A percentile compares a stretch with the other conserved stretches of the same genome.
phyloP scores from a whole-genome alignment of 2,113 vertebrate species.

The Prunella himalayana region DNA sequence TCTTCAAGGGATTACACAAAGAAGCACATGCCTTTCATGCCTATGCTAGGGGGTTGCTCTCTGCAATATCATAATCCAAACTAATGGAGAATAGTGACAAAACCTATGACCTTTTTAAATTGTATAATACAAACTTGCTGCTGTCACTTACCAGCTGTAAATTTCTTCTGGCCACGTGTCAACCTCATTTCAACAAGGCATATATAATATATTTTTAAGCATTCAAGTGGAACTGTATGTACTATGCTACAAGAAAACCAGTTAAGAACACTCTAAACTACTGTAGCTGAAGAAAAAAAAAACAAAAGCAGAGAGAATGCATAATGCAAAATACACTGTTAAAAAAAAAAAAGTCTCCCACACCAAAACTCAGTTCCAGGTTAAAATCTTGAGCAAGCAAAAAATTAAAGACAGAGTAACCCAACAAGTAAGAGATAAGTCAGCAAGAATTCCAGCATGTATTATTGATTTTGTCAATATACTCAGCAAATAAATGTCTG shows the following conservation, averaged over 20 bases:
- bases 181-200: background rate
- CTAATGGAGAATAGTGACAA: background rate
- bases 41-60: background rate
- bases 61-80: background rate
- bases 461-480: background rate
- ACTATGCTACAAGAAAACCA: background rate
- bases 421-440: background rate
- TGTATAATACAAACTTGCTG: background rate
- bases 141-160: background rate
- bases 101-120: background rate
- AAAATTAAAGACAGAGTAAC: background rate
- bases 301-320: background rate
- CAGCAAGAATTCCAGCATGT: background rate
- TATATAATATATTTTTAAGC: slow-evolving; percentile 21
- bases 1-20: background rate
- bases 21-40: background rate
- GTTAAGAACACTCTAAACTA: background rate
- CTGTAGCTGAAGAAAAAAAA: background rate
- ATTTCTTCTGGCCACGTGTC: slow-evolving; percentile 1
- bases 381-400: background rate
- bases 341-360: background rate
- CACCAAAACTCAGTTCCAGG: background rate
- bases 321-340: background rate
- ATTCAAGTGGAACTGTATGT: slow-evolving; percentile 27
- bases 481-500: background rate